Evolutionary conservation across 2,797 vertebrate genomes (phyloP).

Genomic region (Hippoglossus hippoglossus): DNA sequence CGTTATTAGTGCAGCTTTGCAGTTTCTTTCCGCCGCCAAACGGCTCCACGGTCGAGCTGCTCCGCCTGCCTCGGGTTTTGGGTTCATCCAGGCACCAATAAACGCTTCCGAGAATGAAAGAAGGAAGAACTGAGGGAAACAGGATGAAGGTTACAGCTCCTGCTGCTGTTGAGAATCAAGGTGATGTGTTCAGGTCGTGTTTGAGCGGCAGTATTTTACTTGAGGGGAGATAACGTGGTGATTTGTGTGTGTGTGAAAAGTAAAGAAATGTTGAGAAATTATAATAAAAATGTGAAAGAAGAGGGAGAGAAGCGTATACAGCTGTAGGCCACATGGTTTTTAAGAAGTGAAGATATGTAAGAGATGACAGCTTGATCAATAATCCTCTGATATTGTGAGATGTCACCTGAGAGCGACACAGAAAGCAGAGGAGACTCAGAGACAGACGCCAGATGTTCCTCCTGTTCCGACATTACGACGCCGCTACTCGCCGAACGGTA

Average conservation of each 20-base stretch:
- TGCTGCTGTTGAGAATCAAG: neutral
- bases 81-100: conserved; percentile 47
- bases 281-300: too few relatives aligned
- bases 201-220: neutral
- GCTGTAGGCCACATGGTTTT: neutral
- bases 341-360: neutral
- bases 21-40: conserved; percentile 60
- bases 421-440: conserved; percentile 2
- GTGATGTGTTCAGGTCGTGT: neutral
- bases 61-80: conserved; percentile 53
- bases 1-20: conserved; percentile 77
- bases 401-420: neutral
- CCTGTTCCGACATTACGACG: conserved; percentile 24
- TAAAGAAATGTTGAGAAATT: neutral
- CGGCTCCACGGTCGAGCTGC: conserved; percentile 58
- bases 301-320: neutral
- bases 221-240: neutral
- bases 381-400: too few relatives aligned
- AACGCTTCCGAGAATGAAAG: conserved; percentile 18
- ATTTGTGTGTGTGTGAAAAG: neutral
- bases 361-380: neutral
- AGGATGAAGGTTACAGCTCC: conserved; percentile 14
- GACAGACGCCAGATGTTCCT: conserved; percentile 38
- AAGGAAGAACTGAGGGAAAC: conserved; percentile 18
- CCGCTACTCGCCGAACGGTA: conserved; percentile 18